Base-by-base conservation (phyloP, 2,113 vertebrate genomes). In the Amphilophus citrinellus region DNA sequence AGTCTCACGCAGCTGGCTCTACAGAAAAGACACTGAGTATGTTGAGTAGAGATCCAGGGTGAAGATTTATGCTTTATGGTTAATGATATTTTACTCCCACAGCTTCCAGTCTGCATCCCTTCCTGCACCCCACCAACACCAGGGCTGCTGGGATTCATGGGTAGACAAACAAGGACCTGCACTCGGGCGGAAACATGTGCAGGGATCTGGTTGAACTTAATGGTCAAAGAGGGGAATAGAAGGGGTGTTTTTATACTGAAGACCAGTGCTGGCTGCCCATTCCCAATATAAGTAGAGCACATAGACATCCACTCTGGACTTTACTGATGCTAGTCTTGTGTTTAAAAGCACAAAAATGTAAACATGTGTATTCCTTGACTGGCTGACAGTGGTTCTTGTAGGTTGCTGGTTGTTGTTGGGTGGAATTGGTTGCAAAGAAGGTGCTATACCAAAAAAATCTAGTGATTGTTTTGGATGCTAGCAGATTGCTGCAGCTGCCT, bases 71-170 rank as follows among this genome's bases (percentile, higher is more conserved):
- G 68, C 79, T 82, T 87, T 61, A 68, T 66, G 53, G 56, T 39
- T 93, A 87, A 94, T 93, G 79, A 87, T 88, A 92, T 93, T 91
- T 89, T 82, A 59, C 76, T 87, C 87, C 90, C 84, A 76, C 80
- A 75, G 79, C 90, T 85, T 93, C 79, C 76, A 44, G 84, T 90
- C 87, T 93, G 77, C 50, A 50, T 79, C 91, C 83, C 83, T 92
- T 92, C 91, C 93, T 94, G 89, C 71, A 39, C 47, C 82, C 42
- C 44, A 24, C 83, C 61, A 61, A 76, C 61, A 62, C 63, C 30
- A 59, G 80, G 39, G 56, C 87, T 79, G 73, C 78, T 86, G 76
- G 81, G 91, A 88, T 85, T 86, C 78, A 77, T 84, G 82, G 88
- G 86, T 79, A 86, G 85, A 77, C 50, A 88, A 93, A 93, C 68